Evolutionary conservation across 2,113 vertebrate species (phyloP).

Genomic region (Plecturocebus donacophilus): DNA sequence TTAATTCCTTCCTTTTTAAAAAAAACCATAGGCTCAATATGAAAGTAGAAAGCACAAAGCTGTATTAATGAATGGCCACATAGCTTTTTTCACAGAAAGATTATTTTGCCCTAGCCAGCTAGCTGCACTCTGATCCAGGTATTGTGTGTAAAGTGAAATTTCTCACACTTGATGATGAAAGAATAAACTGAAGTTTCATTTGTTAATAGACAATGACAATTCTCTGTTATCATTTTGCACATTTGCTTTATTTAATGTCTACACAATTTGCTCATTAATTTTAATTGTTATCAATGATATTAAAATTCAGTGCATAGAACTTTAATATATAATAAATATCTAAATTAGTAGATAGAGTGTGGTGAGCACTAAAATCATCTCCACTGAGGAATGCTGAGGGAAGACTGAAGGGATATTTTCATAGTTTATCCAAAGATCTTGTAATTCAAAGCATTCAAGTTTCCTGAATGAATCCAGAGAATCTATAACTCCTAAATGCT

Average conservation of each 20-base stretch:
- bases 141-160: not conserved
- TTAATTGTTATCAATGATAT: not conserved
- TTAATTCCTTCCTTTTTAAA: not conserved
- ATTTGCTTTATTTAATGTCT: not conserved
- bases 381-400: not conserved
- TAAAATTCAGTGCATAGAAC: not conserved
- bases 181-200: not conserved
- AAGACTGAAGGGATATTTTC: not conserved
- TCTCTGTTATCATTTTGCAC: not conserved
- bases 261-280: not conserved
- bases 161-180: not conserved
- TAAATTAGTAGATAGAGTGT: not conserved
- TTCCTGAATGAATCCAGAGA: not conserved
- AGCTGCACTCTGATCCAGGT: not conserved
- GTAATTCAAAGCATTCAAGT: not conserved
- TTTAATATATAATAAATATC: not conserved
- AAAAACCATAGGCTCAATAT: not conserved
- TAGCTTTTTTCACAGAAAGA: not conserved
- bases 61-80: not conserved
- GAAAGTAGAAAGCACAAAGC: not conserved
- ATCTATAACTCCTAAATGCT: not conserved
- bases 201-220: not conserved
- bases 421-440: not conserved
- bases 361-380: not conserved
- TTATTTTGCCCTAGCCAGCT: not conserved